Conservation (phyloP, 2,113 vertebrate genomes). For the Malurus cyaneus region DNA sequence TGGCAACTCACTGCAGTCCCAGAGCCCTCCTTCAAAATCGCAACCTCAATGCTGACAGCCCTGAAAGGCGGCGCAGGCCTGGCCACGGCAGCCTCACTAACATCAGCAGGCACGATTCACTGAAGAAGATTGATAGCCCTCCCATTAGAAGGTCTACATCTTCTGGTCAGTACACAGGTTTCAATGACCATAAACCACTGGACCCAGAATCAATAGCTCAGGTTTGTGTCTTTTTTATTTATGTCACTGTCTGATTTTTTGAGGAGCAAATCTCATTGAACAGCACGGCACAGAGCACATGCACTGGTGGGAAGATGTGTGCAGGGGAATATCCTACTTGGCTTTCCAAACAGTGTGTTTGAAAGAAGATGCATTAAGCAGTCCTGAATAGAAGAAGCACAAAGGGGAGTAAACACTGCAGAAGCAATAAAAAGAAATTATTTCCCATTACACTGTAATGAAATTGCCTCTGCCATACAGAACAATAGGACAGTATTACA, state of each 20-base stretch:
- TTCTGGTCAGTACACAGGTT: conserved; percentile 91
- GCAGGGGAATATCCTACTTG: neutral
- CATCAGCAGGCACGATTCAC: conserved; percentile 91
- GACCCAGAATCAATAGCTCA: conserved; percentile 98
- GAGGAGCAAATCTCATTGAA: neutral
- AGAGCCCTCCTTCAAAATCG: conserved; percentile 87
- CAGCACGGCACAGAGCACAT: neutral
- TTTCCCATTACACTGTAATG: neutral
- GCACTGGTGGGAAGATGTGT: neutral
- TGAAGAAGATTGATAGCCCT: conserved; percentile 94
- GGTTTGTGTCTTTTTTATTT: conserved; percentile 75
- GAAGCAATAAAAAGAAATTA: neutral
- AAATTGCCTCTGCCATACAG: neutral
- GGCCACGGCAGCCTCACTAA: conserved; percentile 92
- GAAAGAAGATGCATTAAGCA: neutral
- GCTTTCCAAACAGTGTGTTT: neutral
- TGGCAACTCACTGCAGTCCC: conserved; percentile 84
- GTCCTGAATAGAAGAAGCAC: neutral
- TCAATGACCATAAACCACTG: conserved; percentile 91
- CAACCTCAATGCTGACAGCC: conserved; percentile 85
- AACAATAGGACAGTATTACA: neutral
- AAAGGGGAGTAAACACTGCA: neutral
- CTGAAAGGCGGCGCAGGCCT: conserved; percentile 84
- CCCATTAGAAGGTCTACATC: conserved; percentile 95
- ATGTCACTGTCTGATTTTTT: neutral